Conservation (phyloP, 2,888 invertebrate genomes). For the Tinea pellionella region DNA sequence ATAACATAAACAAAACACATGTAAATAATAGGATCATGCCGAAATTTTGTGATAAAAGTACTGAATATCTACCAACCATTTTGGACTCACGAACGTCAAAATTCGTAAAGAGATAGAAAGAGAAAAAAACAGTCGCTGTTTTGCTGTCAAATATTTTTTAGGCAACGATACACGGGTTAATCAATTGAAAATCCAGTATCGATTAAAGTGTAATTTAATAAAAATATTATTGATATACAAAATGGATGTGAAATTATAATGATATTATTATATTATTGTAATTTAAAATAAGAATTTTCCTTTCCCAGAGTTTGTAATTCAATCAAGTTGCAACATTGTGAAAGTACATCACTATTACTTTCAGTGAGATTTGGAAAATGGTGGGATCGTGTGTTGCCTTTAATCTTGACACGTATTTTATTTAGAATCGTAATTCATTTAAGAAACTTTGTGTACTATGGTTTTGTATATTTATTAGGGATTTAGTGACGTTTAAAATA, state of each 20-base stretch:
- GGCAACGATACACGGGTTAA: not conserved
- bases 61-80: constrained; percentile 52
- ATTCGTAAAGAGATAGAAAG: constrained; percentile 33
- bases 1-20: not conserved
- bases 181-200: no score
- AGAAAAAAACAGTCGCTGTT: not conserved
- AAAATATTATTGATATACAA: no score
- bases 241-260: no score
- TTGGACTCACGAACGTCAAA: constrained; percentile 38
- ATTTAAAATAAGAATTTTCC: not conserved
- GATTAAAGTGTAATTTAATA: no score
- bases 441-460: constrained; percentile 25
- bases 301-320: not conserved
- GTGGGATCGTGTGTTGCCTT: constrained; percentile 51
- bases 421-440: constrained; percentile 46
- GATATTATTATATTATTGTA: not conserved
- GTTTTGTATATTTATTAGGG: not conserved
- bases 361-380: constrained; percentile 68
- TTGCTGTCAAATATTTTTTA: constrained; percentile 16
- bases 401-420: constrained; percentile 60
- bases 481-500: constrained; percentile 14
- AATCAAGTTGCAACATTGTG: no score
- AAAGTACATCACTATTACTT: constrained; percentile 16
- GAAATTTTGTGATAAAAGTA: not conserved
- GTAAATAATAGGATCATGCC: not conserved